phyloP scores from a whole-genome alignment of 2,113 vertebrate genomes.

The Hydropotes inermis region DNA sequence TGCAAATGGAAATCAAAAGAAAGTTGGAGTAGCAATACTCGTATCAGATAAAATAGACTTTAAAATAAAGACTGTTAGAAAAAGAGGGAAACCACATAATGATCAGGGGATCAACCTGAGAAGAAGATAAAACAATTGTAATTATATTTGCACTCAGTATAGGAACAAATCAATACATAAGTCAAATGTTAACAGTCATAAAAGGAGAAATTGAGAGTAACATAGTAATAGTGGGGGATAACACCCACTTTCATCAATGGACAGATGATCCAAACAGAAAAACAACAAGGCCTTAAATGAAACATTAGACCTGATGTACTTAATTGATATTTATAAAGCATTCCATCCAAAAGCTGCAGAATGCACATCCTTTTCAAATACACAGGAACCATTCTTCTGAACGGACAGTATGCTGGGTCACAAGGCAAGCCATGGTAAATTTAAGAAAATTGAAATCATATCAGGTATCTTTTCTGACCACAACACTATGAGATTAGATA shows the following conservation, averaged over 20 bases:
- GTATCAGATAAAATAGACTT: neutral
- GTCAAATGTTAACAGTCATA: neutral
- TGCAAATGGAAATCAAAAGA: neutral
- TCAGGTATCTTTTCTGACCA: neutral
- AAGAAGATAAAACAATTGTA: neutral
- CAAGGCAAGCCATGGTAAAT: neutral
- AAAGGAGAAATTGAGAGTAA: neutral
- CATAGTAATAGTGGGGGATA: neutral
- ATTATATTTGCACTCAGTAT: neutral
- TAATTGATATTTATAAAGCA: neutral
- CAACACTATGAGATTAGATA: neutral
- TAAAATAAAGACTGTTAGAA: neutral
- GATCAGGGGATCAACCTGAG: neutral
- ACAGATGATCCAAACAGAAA: neutral
- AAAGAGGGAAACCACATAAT: neutral
- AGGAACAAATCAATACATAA: neutral
- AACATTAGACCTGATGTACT: neutral
- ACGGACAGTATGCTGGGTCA: neutral
- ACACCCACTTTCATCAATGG: neutral
- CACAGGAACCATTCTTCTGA: neutral
- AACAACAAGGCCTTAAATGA: neutral
- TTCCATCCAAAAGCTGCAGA: neutral
- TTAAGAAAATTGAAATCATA: neutral
- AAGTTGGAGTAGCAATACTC: neutral
- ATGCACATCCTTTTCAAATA: neutral